phyloP scores from a whole-genome alignment of 2,797 vertebrate genomes.

The Semaprochilodus insignis region DNA sequence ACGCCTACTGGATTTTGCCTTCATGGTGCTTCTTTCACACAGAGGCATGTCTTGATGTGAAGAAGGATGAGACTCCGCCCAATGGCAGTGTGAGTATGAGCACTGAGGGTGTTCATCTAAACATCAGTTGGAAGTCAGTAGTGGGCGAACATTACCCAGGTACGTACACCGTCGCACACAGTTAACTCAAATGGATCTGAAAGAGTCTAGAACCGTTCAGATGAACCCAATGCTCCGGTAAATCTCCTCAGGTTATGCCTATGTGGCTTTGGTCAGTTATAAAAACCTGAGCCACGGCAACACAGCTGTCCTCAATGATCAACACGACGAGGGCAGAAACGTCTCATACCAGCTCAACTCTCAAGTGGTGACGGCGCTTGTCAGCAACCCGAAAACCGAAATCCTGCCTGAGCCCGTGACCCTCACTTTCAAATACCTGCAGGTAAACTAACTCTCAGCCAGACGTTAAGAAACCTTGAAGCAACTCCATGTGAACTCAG shows the following conservation, averaged over 20 bases:
- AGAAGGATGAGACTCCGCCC: constrained; percentile 63
- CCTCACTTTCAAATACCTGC: constrained; percentile 64
- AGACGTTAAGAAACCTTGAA: too few species aligned
- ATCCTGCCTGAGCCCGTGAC: constrained; percentile 58
- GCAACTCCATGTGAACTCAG: too few species aligned
- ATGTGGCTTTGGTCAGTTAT: constrained; percentile 69
- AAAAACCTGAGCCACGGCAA: constrained; percentile 51
- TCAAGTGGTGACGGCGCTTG: constrained; percentile 64
- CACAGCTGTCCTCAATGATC: constrained; percentile 16
- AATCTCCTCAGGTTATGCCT: constrained; percentile 53
- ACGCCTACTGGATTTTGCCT: too few species aligned
- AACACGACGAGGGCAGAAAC: accelerated
- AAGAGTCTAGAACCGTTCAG: too few species aligned
- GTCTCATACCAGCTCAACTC: constrained; percentile 57
- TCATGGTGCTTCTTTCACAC: constrained; percentile 14
- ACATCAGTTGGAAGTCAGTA: constrained; percentile 75
- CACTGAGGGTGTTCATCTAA: constrained; percentile 63
- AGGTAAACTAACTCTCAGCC: constrained; percentile 49
- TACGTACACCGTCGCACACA: constrained; percentile 33
- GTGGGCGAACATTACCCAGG: constrained; percentile 72
- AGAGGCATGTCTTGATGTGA: constrained; percentile 71
- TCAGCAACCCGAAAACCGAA: constrained; percentile 65
- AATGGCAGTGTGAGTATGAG: constrained; percentile 68
- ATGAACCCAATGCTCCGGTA: neutral
- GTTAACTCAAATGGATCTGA: too few species aligned